A percentile compares a stretch with the other conserved stretches of the same genome.
Conservation (phyloP, 2,797 vertebrate species). For the Darevskia nairensis region DNA sequence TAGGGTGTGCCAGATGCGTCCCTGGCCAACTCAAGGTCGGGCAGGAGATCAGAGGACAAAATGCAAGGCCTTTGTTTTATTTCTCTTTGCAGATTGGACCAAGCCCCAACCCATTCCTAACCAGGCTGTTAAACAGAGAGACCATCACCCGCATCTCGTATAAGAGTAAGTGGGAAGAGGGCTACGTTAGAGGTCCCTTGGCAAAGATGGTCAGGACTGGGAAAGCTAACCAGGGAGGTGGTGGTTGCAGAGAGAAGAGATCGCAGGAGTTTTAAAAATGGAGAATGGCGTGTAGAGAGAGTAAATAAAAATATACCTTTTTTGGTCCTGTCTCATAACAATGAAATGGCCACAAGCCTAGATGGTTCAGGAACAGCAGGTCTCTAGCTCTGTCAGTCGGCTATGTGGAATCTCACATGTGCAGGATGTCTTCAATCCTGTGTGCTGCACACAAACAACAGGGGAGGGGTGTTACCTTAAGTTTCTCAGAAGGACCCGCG, state of each 20-base stretch:
- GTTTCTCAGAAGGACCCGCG: neutral
- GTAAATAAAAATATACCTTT: neutral
- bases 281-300: too few relatives aligned
- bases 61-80: neutral
- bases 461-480: neutral
- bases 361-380: neutral
- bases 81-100: conserved; percentile 70
- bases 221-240: too few relatives aligned
- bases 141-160: conserved; percentile 79
- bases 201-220: neutral
- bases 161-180: conserved; percentile 69
- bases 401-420: neutral
- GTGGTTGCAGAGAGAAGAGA: neutral
- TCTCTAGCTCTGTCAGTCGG: neutral
- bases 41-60: neutral
- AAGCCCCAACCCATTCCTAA: conserved; percentile 76
- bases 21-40: neutral
- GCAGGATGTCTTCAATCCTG: neutral
- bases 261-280: neutral
- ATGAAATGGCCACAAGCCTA: neutral
- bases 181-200: neutral
- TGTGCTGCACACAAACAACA: neutral
- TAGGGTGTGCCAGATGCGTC: too few relatives aligned
- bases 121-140: conserved; percentile 75
- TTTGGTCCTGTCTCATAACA: neutral